Percentiles rank a stretch among this genome's conserved stretches.
Conservation (phyloP, 2,113 vertebrate genomes). For the Grammomys surdaster region DNA sequence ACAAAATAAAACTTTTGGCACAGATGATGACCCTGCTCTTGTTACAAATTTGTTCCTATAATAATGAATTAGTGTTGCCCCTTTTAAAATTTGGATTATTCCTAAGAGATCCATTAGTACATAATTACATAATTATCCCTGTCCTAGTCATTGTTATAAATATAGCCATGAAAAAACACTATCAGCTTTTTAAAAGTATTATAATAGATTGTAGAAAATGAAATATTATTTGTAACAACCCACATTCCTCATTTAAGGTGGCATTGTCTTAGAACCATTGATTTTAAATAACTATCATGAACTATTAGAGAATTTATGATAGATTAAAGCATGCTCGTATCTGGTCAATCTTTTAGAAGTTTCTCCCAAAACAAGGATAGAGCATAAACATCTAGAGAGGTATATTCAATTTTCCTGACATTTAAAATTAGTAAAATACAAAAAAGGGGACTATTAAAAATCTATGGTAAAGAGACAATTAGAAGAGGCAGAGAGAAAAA, state of each 20-base stretch:
- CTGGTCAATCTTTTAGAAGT: neutral
- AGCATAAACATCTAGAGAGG: neutral
- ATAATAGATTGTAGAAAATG: neutral
- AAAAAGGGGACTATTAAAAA: neutral
- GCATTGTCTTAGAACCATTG: neutral
- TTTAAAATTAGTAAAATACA: neutral
- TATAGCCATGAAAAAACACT: neutral
- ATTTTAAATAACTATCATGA: neutral
- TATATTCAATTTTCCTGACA: neutral
- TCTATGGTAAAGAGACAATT: neutral
- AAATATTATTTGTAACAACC: neutral
- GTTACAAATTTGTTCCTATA: slow-evolving; percentile 19
- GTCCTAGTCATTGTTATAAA: slow-evolving; percentile 43
- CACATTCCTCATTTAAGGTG: neutral
- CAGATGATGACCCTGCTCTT: neutral
- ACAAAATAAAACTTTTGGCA: slow-evolving; percentile 16
- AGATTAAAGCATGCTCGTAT: neutral
- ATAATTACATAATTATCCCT: slow-evolving; percentile 23
- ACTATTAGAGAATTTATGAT: neutral
- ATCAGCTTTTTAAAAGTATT: neutral
- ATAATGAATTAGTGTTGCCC: neutral
- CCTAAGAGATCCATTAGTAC: slow-evolving; percentile 60
- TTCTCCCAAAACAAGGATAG: neutral
- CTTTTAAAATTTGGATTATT: slow-evolving; percentile 15
- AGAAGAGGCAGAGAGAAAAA: neutral